These are phyloP conservation scores for Nezara viridula DNA, from an alignment of 2,888 invertebrate genomes.

Conservation along the genomic window DNA sequence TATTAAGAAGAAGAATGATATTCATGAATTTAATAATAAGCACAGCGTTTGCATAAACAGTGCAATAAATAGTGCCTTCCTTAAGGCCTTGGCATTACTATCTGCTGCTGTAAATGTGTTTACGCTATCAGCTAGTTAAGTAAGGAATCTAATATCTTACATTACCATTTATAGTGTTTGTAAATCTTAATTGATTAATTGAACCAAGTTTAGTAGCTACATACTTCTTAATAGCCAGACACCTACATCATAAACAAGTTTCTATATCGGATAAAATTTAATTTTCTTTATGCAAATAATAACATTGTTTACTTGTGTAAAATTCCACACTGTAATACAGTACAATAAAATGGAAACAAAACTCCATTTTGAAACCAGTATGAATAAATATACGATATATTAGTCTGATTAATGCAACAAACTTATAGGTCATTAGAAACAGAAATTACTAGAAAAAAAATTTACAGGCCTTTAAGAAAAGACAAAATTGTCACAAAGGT, in stretches of 20 bases:
- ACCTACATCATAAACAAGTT: not conserved
- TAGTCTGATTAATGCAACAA: too few relatives aligned
- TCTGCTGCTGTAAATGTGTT: not conserved
- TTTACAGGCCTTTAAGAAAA: too few relatives aligned
- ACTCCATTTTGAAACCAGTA: not conserved
- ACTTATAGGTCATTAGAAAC: too few relatives aligned
- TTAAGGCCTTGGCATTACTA: not conserved
- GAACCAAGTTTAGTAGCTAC: not conserved
- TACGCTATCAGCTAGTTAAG: not conserved
- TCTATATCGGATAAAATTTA: not conserved
- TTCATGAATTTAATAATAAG: not conserved
- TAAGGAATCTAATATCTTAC: not conserved
- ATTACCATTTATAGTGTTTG: not conserved
- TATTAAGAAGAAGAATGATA: not conserved
- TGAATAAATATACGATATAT: too few relatives aligned
- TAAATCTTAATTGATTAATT: constrained; percentile 1
- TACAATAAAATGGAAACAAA: not conserved
- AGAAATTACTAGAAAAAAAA: too few relatives aligned
- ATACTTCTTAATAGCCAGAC: not conserved
- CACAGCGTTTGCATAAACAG: not conserved
- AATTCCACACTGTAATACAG: not conserved
- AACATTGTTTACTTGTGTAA: not conserved
- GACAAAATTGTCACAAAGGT: too few relatives aligned
- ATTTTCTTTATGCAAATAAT: not conserved
- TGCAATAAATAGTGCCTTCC: constrained; percentile 8